Conservation (phyloP, 2,113 vertebrate genomes). For the Sitta europaea region DNA sequence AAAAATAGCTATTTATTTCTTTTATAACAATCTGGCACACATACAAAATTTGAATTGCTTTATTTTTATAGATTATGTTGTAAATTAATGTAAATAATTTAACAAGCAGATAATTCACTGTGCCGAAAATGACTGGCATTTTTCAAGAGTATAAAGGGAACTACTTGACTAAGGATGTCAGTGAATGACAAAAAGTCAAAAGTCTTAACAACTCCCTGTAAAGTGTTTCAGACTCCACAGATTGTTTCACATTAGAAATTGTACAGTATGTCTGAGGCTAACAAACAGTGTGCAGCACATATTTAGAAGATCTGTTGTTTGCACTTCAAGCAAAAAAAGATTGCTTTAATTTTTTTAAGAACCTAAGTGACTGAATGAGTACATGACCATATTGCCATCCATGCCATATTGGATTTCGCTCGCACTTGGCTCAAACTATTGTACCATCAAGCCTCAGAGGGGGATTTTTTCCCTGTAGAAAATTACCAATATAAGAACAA, state of each 20-base stretch:
- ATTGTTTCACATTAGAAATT: not conserved
- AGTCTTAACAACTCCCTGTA: not conserved
- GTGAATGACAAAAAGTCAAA: not conserved
- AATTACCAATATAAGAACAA: not conserved
- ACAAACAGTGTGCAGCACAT: not conserved
- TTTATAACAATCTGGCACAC: not conserved
- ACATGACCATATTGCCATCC: not conserved
- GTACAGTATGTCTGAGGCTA: conserved; percentile 15
- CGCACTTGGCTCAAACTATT: not conserved
- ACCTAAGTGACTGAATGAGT: not conserved
- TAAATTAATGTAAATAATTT: conserved; percentile 51
- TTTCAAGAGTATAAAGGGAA: not conserved
- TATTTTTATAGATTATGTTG: not conserved
- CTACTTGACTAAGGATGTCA: not conserved
- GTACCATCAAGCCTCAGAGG: not conserved
- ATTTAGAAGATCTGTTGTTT: conserved; percentile 9
- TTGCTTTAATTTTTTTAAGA: not conserved
- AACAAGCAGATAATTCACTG: not conserved
- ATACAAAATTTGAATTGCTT: not conserved
- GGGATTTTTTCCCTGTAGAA: not conserved
- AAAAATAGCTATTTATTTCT: not conserved
- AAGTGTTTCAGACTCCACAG: not conserved
- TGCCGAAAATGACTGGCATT: conserved; percentile 7
- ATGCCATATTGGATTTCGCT: not conserved
- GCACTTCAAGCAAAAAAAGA: not conserved